Conservation (phyloP, 2,888 invertebrate species). For the Acronicta aceris region DNA sequence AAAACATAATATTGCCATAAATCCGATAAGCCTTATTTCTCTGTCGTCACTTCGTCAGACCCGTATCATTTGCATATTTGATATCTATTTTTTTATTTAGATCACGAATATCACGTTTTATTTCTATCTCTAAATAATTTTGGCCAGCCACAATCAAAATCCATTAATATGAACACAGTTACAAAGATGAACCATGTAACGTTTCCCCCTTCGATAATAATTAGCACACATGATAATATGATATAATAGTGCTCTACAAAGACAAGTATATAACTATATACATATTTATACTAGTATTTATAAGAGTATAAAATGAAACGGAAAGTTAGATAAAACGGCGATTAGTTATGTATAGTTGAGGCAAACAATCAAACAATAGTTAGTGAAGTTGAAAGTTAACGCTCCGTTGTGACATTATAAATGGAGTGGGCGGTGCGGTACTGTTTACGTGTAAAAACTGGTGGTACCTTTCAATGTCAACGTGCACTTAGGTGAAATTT, state of each 20-base stretch:
- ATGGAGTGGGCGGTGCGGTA: conserved; percentile 36
- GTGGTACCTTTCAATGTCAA: conserved; percentile 6
- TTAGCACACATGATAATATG: conserved; percentile 1
- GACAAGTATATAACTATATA: neutral
- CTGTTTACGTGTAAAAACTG: conserved; percentile 38
- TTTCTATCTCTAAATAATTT: no score
- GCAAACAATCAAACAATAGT: conserved; percentile 53
- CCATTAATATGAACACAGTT: neutral
- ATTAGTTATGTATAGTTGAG: conserved; percentile 31
- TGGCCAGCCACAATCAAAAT: neutral
- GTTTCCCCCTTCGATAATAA: conserved; percentile 10
- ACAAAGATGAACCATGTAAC: neutral
- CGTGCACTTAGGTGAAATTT: conserved; percentile 2
- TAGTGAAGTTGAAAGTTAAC: conserved; percentile 58
- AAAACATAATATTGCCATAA: neutral
- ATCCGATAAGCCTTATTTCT: neutral
- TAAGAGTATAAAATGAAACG: conserved; percentile 22
- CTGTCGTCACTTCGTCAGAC: neutral
- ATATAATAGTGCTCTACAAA: neutral
- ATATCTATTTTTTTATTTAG: no score
- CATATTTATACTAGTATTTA: neutral
- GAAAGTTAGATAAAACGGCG: conserved; percentile 34
- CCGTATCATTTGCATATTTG: neutral
- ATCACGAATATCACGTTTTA: neutral
- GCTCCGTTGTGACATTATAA: conserved; percentile 52